Conservation (phyloP, 2,888 invertebrate species). For the Polia nebulosa region DNA sequence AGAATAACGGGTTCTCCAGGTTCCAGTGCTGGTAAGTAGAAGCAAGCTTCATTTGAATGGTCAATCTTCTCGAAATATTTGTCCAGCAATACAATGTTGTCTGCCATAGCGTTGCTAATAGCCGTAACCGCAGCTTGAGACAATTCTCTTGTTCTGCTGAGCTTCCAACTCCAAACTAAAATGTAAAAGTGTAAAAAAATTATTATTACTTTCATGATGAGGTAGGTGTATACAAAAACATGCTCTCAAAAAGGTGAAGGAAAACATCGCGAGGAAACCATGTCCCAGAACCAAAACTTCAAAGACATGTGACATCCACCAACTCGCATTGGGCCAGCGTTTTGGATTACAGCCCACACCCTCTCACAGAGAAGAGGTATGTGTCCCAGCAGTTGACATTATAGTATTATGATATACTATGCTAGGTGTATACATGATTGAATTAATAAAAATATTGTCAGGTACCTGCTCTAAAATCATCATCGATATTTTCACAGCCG, state of each 20-base stretch:
- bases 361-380: no score
- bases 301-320: no score
- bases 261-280: no score
- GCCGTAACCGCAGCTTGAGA: conserved; percentile 62
- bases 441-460: conserved; percentile 48
- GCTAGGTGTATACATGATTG: not conserved
- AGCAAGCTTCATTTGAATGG: conserved; percentile 80
- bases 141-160: conserved; percentile 76
- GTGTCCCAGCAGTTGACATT: no score
- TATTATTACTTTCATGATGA: not conserved
- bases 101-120: conserved; percentile 72
- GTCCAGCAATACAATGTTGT: conserved; percentile 74
- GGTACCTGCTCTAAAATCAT: conserved; percentile 80
- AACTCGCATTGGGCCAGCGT: no score
- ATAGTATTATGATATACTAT: not conserved
- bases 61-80: conserved; percentile 78
- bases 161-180: conserved; percentile 86
- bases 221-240: not conserved
- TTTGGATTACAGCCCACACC: no score
- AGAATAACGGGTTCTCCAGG: conserved; percentile 78
- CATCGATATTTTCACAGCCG: conserved; percentile 86
- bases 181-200: not conserved
- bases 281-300: no score
- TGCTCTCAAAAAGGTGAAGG: no score
- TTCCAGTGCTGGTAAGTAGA: conserved; percentile 78